A percentile compares a stretch with the other conserved stretches of the same genome.
Conservation (phyloP, 2,888 invertebrate genomes). For the Rhagonycha fulva region DNA sequence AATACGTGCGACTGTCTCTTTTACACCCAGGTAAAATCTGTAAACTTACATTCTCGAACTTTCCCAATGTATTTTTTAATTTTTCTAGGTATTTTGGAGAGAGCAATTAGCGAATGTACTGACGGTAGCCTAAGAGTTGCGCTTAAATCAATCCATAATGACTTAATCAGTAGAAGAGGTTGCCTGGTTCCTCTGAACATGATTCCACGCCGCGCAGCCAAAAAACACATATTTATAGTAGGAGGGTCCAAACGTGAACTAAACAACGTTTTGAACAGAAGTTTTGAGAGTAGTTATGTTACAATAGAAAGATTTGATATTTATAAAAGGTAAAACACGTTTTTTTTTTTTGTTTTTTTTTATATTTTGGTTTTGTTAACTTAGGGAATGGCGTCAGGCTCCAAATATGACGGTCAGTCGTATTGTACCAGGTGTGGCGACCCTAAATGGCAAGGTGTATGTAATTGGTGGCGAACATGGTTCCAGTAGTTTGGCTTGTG, state of each 20-base stretch:
- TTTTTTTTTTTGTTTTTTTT: too few species aligned
- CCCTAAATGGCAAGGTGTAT: slow-evolving; percentile 83
- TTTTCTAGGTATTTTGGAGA: slow-evolving; percentile 68
- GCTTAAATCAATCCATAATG: slow-evolving; percentile 76
- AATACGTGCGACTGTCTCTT: slow-evolving; percentile 80
- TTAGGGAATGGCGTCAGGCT: slow-evolving; percentile 79
- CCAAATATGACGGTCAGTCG: slow-evolving; percentile 83
- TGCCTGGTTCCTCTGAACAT: slow-evolving; percentile 76
- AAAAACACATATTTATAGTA: slow-evolving; percentile 85
- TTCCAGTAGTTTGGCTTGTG: slow-evolving; percentile 84
- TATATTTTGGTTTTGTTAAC: neutral
- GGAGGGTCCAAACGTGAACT: slow-evolving; percentile 87
- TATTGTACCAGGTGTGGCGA: slow-evolving; percentile 83
- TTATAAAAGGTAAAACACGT: slow-evolving; percentile 62
- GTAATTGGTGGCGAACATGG: slow-evolving; percentile 92
- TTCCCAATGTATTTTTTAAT: neutral
- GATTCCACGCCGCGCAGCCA: slow-evolving; percentile 81
- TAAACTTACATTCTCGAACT: neutral
- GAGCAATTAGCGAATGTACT: slow-evolving; percentile 74
- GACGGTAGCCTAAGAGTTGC: slow-evolving; percentile 80
- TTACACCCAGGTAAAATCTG: slow-evolving; percentile 65
- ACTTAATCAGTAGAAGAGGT: slow-evolving; percentile 75
- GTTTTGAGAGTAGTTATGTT: slow-evolving; percentile 79
- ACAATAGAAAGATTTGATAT: slow-evolving; percentile 75
- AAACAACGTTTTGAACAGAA: slow-evolving; percentile 70